A percentile compares a stretch with the other conserved stretches of the same genome.
phyloP scores from a whole-genome alignment of 2,888 invertebrate species.

The Trypoxylon attenuatum region DNA sequence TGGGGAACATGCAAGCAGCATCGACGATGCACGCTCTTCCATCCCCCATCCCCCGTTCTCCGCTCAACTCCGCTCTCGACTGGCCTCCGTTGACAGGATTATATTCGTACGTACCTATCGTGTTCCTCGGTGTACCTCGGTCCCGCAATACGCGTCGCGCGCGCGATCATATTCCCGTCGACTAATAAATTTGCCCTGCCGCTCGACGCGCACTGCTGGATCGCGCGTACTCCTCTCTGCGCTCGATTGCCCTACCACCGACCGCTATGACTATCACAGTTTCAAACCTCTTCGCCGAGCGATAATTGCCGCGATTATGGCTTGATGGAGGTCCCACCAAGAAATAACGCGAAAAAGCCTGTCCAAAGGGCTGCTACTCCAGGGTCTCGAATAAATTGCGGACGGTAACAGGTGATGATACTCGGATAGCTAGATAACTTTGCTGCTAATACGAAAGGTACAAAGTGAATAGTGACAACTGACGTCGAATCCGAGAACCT shows the following conservation, averaged over 20 bases:
- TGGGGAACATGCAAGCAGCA: slow-evolving; percentile 67
- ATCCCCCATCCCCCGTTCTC: slow-evolving; percentile 24
- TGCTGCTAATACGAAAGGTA: too few relatives aligned
- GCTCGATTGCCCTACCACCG: slow-evolving; percentile 41
- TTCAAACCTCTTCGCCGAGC: slow-evolving; percentile 33
- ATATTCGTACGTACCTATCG: slow-evolving; percentile 69
- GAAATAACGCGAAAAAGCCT: background rate
- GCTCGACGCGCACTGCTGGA: slow-evolving; percentile 40
- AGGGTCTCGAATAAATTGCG: background rate
- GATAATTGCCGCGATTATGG: slow-evolving; percentile 18
- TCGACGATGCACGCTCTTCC: slow-evolving; percentile 54
- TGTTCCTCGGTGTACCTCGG: slow-evolving; percentile 62
- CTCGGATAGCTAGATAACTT: too few relatives aligned
- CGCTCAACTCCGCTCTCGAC: slow-evolving; percentile 16
- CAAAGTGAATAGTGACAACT: too few relatives aligned
- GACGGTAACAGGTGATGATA: too few relatives aligned
- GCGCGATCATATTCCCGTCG: slow-evolving; percentile 67
- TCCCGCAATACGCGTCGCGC: slow-evolving; percentile 59
- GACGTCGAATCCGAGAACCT: too few relatives aligned
- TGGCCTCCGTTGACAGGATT: slow-evolving; percentile 64
- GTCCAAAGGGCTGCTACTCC: too few relatives aligned
- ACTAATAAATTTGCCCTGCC: slow-evolving; percentile 64
- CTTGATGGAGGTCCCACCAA: background rate
- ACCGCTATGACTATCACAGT: slow-evolving; percentile 37
- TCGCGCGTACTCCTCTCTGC: slow-evolving; percentile 26